Evolutionary conservation across 2,797 vertebrate species (phyloP).

Genomic region (Tenualosa ilisha): DNA sequence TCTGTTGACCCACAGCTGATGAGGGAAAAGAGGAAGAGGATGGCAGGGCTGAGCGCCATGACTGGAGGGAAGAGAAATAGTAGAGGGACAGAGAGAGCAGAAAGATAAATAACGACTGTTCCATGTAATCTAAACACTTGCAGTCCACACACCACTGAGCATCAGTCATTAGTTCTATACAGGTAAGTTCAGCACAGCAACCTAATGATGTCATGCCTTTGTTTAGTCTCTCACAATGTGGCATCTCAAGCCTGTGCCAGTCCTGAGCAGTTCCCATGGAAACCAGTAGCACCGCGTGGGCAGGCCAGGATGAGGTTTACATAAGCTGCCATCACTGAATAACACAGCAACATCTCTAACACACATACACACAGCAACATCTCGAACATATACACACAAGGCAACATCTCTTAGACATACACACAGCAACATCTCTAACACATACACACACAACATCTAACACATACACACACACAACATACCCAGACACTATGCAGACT

Average conservation of each 20-base stretch:
- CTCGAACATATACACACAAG: too few species aligned
- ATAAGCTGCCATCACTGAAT: conserved; percentile 62
- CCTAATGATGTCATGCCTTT: conserved; percentile 46
- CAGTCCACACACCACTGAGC: background rate
- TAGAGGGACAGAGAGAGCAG: conserved; percentile 45
- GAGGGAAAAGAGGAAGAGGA: conserved; percentile 82
- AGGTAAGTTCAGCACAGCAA: background rate
- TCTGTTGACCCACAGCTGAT: conserved; percentile 79
- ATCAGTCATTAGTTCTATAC: background rate
- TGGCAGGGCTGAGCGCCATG: conserved; percentile 67
- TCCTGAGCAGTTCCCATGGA: conserved; percentile 73
- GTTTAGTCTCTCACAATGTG: conserved; percentile 46
- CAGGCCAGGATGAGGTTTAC: conserved; percentile 71
- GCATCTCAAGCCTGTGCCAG: conserved; percentile 56
- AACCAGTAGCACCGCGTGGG: conserved; percentile 66
- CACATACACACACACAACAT: background rate
- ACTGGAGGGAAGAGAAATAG: conserved; percentile 52
- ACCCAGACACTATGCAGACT: conserved; percentile 31
- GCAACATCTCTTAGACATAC: too few species aligned
- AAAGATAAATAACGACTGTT: conserved; percentile 27
- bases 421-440: conserved; percentile 44
- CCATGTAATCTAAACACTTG: conserved; percentile 10
- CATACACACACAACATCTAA: conserved; percentile 32
- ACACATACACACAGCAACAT: conserved; percentile 13
- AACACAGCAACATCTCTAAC: conserved; percentile 43